Conservation (phyloP, 1,140 invertebrate species). For the Calliopsis andreniformis region DNA sequence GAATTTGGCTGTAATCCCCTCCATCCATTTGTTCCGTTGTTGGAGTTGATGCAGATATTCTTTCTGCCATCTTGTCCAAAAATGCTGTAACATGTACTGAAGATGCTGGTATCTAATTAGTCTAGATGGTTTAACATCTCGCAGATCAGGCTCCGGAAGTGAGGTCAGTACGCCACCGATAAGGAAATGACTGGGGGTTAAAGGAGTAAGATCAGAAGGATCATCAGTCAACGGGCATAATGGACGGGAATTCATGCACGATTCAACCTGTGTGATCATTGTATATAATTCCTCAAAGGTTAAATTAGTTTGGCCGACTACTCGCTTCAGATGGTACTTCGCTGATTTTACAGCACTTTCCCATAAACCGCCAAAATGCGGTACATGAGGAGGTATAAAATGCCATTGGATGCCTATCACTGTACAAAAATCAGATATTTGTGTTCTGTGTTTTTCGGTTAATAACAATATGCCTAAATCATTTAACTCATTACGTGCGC, state of each 20-base stretch:
- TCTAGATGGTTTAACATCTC: background rate
- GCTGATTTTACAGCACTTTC: background rate
- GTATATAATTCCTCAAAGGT: too few species aligned
- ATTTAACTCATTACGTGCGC: background rate
- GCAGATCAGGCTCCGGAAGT: slow-evolving; percentile 20
- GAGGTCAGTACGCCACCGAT: slow-evolving; percentile 57
- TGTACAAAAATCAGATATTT: background rate
- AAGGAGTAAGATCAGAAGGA: slow-evolving; percentile 38
- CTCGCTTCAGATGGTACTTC: background rate
- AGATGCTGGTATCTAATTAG: slow-evolving; percentile 1
- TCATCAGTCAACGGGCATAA: slow-evolving; percentile 33
- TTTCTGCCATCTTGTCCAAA: slow-evolving; percentile 63
- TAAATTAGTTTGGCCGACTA: background rate
- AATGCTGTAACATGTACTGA: slow-evolving; percentile 47
- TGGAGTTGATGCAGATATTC: slow-evolving; percentile 64
- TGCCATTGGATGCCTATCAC: background rate
- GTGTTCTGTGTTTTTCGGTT: too few species aligned
- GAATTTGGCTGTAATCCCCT: background rate
- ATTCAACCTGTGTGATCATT: background rate
- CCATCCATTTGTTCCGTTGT: slow-evolving; percentile 59
- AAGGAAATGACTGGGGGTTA: slow-evolving; percentile 67
- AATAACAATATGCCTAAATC: background rate
- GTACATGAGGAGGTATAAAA: background rate
- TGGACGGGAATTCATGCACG: background rate
- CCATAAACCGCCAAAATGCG: slow-evolving; percentile 6